A percentile compares a stretch with the other conserved stretches of the same genome.
These are phyloP conservation scores for Eurytoma californica DNA, from an alignment of 2,888 invertebrate species.

Conservation along the genomic window DNA sequence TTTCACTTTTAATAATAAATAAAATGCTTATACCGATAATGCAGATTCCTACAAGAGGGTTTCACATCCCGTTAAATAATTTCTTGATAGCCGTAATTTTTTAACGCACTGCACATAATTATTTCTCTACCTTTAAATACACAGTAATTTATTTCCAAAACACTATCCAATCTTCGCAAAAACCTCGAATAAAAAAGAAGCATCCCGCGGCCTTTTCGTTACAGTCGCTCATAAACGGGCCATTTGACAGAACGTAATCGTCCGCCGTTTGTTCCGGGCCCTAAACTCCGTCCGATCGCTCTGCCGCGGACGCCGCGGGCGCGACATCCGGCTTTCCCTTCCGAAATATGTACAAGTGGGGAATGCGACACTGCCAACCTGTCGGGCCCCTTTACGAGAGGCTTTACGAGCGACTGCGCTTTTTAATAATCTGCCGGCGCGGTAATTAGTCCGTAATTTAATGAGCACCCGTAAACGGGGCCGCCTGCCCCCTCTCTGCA, in stretches of 20 bases:
- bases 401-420: constrained; percentile 71
- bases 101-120: too few species aligned
- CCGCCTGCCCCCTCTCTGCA: constrained; percentile 59
- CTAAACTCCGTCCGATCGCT: constrained; percentile 45
- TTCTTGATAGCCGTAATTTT: too few species aligned
- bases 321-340: constrained; percentile 46
- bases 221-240: constrained; percentile 1
- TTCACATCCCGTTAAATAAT: too few species aligned
- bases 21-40: too few species aligned
- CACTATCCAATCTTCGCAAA: neutral
- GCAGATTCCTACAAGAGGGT: too few species aligned
- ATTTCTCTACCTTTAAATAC: too few species aligned
- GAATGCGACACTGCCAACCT: constrained; percentile 1
- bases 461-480: constrained; percentile 64
- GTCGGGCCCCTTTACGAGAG: constrained; percentile 63
- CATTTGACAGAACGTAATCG: constrained; percentile 52
- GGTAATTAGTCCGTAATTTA: constrained; percentile 74
- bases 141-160: too few species aligned
- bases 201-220: too few species aligned
- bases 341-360: constrained; percentile 7
- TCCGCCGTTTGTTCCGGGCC: constrained; percentile 46
- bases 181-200: neutral
- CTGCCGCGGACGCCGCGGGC: neutral
- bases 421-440: constrained; percentile 72
- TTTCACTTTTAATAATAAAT: too few species aligned